Conservation (phyloP, 2,888 invertebrate species). For the Coelogynopora nodosa region DNA sequence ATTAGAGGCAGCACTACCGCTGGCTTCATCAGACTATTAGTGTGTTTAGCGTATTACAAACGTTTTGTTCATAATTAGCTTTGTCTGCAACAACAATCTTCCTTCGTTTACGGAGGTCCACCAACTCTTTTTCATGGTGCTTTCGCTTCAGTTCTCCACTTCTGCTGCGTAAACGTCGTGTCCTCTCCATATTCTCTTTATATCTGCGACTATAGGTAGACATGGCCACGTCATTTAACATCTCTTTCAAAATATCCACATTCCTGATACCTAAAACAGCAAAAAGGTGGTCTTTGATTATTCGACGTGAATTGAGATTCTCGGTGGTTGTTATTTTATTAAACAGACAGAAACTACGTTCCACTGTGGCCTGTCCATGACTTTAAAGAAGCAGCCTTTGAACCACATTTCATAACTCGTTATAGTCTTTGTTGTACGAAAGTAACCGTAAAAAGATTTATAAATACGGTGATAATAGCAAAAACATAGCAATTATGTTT, state of each 20-base stretch:
- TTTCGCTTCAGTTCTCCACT: neutral
- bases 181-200: neutral
- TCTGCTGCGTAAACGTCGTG: too few relatives aligned
- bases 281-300: neutral
- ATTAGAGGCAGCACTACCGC: neutral
- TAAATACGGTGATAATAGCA: too few relatives aligned
- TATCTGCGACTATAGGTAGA: neutral
- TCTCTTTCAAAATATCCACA: neutral
- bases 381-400: neutral
- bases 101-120: neutral
- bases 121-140: neutral
- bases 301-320: neutral
- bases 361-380: neutral
- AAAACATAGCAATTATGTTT: too few relatives aligned
- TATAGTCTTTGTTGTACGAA: neutral
- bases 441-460: too few relatives aligned
- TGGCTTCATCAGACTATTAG: neutral
- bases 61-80: too few relatives aligned
- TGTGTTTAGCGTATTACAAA: too few relatives aligned
- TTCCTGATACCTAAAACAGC: neutral
- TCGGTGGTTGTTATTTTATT: neutral
- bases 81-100: neutral
- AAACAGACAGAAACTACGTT: too few relatives aligned
- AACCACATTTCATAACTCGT: neutral
- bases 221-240: neutral